Conservation (phyloP, 2,888 invertebrate genomes). For the Callosobruchus maculatus region DNA sequence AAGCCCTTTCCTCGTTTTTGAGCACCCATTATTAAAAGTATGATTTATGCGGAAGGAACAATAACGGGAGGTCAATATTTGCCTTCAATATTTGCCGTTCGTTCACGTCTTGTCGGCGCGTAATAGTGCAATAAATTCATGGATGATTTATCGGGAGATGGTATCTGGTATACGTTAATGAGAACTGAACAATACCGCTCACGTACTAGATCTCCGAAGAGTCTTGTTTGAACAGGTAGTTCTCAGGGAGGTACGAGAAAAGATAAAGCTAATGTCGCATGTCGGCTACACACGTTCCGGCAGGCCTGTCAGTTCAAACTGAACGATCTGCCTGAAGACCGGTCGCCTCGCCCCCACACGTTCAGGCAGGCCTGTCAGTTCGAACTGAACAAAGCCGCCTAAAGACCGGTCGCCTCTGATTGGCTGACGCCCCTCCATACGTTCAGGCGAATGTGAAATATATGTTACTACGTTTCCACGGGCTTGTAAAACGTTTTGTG, state of each 20-base stretch:
- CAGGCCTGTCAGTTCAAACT: too few relatives aligned
- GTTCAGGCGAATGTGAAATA: too few relatives aligned
- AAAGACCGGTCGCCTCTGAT: too few relatives aligned
- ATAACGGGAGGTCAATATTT: constrained; percentile 39
- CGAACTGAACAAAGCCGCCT: too few relatives aligned
- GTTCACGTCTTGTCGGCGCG: constrained; percentile 42
- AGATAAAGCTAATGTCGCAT: too few relatives aligned
- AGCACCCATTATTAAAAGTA: neutral
- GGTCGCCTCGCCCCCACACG: too few relatives aligned
- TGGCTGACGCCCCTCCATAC: too few relatives aligned
- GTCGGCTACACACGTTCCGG: too few relatives aligned
- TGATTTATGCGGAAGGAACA: constrained; percentile 22
- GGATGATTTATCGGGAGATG: constrained; percentile 44
- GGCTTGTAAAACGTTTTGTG: too few relatives aligned
- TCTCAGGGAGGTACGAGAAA: neutral
- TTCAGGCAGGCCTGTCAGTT: too few relatives aligned
- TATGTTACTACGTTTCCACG: too few relatives aligned
- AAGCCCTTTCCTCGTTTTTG: neutral
- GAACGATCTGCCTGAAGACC: too few relatives aligned
- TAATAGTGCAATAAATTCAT: constrained; percentile 47
- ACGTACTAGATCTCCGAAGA: neutral
- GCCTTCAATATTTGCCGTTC: constrained; percentile 46
- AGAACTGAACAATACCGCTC: constrained; percentile 1
- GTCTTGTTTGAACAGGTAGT: neutral
- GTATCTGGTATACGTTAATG: constrained; percentile 34